A percentile compares a stretch with the other conserved stretches of the same genome.
These are phyloP conservation scores for Apodemia hepburni DNA, from an alignment of 2,888 invertebrate species.

Conservation along the genomic window DNA sequence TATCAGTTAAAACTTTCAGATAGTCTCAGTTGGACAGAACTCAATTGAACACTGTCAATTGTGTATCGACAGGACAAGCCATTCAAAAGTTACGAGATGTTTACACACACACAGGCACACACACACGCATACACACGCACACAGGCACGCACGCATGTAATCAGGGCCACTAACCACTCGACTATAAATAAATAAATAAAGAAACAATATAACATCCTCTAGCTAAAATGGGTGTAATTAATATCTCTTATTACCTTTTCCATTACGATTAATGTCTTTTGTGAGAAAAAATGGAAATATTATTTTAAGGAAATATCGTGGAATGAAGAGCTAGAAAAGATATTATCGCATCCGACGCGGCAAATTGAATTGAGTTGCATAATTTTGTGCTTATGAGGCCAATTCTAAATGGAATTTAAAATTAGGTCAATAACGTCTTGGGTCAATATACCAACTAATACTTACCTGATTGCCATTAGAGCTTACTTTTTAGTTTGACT, in stretches of 20 bases:
- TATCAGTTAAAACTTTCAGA: no score
- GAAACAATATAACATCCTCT: neutral
- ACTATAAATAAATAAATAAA: neutral
- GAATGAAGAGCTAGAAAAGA: neutral
- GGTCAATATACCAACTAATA: neutral
- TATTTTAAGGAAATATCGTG: neutral
- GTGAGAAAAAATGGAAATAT: neutral
- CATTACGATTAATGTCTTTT: neutral
- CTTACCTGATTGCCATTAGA: no score
- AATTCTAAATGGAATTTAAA: constrained; percentile 1
- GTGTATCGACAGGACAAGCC: no score
- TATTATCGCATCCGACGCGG: neutral
- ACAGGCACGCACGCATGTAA: no score
- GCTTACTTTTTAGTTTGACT: no score
- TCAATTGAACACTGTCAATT: no score
- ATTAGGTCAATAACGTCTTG: neutral
- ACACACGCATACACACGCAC: no score
- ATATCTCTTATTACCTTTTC: neutral
- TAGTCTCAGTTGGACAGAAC: no score
- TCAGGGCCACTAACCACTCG: no score
- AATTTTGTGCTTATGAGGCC: neutral
- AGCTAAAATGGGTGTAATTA: neutral
- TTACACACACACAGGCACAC: no score
- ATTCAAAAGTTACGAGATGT: no score
- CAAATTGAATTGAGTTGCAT: neutral